Base-by-base conservation (phyloP, 2,888 invertebrate genomes). In the Tipula lateralis region DNA sequence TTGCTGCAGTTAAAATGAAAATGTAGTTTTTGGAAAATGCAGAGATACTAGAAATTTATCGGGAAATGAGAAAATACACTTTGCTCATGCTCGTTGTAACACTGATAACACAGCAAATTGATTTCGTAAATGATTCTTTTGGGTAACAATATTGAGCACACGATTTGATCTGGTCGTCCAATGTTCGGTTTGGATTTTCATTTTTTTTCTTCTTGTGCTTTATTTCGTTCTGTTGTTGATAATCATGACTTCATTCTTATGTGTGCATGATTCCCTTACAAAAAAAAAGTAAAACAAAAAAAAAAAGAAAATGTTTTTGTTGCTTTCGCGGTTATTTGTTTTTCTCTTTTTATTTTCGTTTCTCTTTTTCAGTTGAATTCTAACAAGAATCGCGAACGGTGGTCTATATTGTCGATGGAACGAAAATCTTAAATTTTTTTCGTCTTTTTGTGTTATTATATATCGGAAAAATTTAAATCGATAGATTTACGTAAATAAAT, bases 311-410 rank as follows among this genome's bases (percentile, higher is more conserved):
- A 3, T 19, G 2, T 66, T 66, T 66, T 24, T 66, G 66, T 66
- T 66, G 66, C 66, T 66, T 66, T 66, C 66, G 66, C 66, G 66
- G 66, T 66, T 66, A 66, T 66, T 66, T 66, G 4, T 66, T 66
- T 66, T 66, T 24, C 66, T 66, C 24, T 24, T 66, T 66, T 66
- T 66, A 24, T 66, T 66, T 66, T 66, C 66, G 66, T 66, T 66
- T 66, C 66, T 66, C 66, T 66, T 66, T 66, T 66, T 66, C 66
- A 66, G 66, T 66, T 66, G 66, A 66, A 66, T 66, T 66, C 66
- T 66, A 66, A 66, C 66, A 66, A 66, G 66, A 66, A 66, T 66
- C 66, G 66, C 66, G 66, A 66, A 9, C 66, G 66, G 66, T 66
- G 66, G 66, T 66, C 66, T 19, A 66, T 19, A 66, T 66, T 66